Conservation (phyloP, 2,113 vertebrate species). For the Rhegmatorhina hoffmannsi region DNA sequence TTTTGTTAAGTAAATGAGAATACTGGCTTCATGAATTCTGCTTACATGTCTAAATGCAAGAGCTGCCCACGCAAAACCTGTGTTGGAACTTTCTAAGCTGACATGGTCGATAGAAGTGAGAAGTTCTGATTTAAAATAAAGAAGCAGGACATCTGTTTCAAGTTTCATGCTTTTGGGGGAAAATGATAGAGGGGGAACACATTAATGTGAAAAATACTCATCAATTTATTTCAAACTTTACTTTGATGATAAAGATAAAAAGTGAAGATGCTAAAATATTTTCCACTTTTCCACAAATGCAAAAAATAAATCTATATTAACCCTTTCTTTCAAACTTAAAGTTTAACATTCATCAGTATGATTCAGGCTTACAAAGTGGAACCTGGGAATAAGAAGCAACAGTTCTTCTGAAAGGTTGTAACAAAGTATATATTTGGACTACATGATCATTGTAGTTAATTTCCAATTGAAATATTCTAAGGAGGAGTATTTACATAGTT, state of each 20-base stretch:
- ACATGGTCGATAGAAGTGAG: slow-evolving; percentile 57
- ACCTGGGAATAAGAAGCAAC: not conserved
- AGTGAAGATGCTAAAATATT: not conserved
- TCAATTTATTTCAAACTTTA: slow-evolving; percentile 35
- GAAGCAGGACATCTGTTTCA: slow-evolving; percentile 63
- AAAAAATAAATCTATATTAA: not conserved
- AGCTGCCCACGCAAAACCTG: slow-evolving; percentile 62
- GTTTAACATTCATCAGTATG: not conserved
- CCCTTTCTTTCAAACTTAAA: not conserved
- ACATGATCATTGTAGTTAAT: not conserved
- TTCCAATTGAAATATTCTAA: not conserved
- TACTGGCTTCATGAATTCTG: slow-evolving; percentile 46
- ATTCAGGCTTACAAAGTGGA: not conserved
- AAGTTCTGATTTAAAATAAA: slow-evolving; percentile 68
- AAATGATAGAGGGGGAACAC: not conserved
- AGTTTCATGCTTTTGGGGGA: not conserved
- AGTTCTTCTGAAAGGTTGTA: not conserved
- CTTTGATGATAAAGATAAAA: not conserved
- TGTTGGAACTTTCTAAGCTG: slow-evolving; percentile 52
- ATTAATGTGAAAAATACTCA: slow-evolving; percentile 18
- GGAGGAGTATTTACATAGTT: not conserved
- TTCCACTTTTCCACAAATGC: not conserved
- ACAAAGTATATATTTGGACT: not conserved
- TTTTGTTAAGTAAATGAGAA: slow-evolving; percentile 70
- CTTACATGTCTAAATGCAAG: slow-evolving; percentile 51